Percentiles rank a stretch among this genome's conserved stretches.
Evolutionary conservation across 1,140 invertebrate species (phyloP).

Genomic region (Plutomurus gul): DNA sequence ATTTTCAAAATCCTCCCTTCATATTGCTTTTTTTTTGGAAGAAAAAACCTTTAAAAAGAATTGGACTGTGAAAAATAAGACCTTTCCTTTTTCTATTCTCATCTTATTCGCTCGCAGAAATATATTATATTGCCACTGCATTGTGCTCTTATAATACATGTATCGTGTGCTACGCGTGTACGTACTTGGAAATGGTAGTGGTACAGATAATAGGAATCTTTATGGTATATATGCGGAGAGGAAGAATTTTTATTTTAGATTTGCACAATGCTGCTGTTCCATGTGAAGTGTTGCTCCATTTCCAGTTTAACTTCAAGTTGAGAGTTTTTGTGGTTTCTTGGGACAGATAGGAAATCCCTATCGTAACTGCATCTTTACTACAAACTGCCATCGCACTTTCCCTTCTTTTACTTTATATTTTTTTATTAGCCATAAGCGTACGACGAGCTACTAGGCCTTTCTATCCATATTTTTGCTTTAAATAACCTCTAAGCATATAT

Average conservation of each 20-base stretch:
- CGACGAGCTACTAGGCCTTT: no score
- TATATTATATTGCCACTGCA: no score
- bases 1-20: slow-evolving; percentile 7
- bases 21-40: background rate
- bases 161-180: no score
- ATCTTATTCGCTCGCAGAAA: background rate
- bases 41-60: background rate
- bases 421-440: no score
- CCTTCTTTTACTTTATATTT: no score
- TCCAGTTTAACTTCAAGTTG: background rate
- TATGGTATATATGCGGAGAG: no score
- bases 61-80: background rate
- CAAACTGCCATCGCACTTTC: background rate
- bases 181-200: no score
- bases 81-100: background rate
- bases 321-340: background rate
- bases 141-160: no score
- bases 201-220: no score
- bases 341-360: background rate
- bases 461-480: no score
- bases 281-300: background rate
- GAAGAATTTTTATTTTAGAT: background rate
- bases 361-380: background rate
- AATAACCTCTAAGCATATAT: no score
- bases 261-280: background rate